Evolutionary conservation across 2,888 invertebrate genomes (phyloP), one percentile per base, ranked within the genome.

Genomic region (Pollenia labialis): DNA sequence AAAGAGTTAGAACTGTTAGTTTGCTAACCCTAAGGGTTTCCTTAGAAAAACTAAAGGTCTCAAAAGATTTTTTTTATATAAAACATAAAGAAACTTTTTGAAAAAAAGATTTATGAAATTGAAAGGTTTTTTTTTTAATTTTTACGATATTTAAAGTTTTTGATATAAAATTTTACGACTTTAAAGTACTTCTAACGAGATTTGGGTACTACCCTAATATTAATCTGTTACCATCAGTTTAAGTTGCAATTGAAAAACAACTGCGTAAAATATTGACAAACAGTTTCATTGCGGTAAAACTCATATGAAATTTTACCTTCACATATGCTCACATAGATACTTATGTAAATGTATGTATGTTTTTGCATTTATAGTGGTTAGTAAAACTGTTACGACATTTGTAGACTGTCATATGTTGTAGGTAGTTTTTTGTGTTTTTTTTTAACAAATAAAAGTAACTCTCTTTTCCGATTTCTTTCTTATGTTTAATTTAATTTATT

Each of bases 391-490:
- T 32, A 64, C 64, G 46, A 81, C 64, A 66, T n/a, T 50, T 81
- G 72, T 46, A 64, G 72, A 48, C 62, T 71, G 80, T 58, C 71
- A 62, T 80, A 54, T 80, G 62, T 62, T 62, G 52, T 50, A 42
- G 12, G 71, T 42, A 14, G 52, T 60, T 69, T 54, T 23, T 52
- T 52, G 40, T 64, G 23, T 48, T 16, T 66, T 46, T 48, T 40
- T 12, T 60, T 46, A 16, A 11, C 10, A 32, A 58, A 48, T 54
- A 23, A 2, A 23, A n/a, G 58, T 23, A 32, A 44, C 11, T 14
- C 1, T 32, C 32, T 58, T 58, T 48, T 12, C 48, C 50, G 7
- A 11, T 16, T 76, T 10, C 10, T 50, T 52, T 50, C 32, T 60
- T 11, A 12, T 60, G 23, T 60, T 69, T 23, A 69, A 77, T 50